phyloP scores from a whole-genome alignment of 2,797 vertebrate species.

The Notoglanidium macrostoma region DNA sequence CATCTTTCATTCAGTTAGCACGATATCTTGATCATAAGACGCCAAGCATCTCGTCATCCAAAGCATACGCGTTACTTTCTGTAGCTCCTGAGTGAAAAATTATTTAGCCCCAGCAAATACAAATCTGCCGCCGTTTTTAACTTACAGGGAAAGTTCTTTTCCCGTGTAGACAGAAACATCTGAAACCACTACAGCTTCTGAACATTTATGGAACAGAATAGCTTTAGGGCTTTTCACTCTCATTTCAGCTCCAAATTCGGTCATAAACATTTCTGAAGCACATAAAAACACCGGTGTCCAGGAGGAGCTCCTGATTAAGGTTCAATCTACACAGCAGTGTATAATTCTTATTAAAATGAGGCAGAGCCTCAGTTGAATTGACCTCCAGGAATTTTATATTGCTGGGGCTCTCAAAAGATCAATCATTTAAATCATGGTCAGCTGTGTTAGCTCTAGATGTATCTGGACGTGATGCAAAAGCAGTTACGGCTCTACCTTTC shows the following conservation, averaged over 20 bases:
- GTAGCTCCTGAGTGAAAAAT: conserved; percentile 12
- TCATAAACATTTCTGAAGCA: not conserved
- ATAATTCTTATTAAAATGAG: not conserved
- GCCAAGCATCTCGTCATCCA: no score
- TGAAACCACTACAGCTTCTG: conserved; percentile 13
- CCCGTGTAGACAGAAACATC: conserved; percentile 1
- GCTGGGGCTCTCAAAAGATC: no score
- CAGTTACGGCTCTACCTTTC: not conserved
- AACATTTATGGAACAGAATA: conserved; percentile 2
- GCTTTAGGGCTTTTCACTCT: conserved; percentile 13
- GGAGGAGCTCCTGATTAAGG: not conserved
- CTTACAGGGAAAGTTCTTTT: not conserved
- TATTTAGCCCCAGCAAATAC: conserved; percentile 5
- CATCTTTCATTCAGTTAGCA: not conserved
- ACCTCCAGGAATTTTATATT: not conserved
- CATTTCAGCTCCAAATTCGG: not conserved
- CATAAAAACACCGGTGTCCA: not conserved
- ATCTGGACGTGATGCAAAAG: not conserved
- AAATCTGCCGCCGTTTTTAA: not conserved
- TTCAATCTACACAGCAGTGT: not conserved
- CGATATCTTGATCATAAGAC: not conserved
- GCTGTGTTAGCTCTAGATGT: not conserved
- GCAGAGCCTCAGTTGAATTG: not conserved
- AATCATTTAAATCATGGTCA: not conserved
- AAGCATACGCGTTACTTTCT: not conserved